Percentiles rank a stretch among this genome's conserved stretches.
phyloP scores from a whole-genome alignment of 2,888 invertebrate species.

The Diogma glabrata region DNA sequence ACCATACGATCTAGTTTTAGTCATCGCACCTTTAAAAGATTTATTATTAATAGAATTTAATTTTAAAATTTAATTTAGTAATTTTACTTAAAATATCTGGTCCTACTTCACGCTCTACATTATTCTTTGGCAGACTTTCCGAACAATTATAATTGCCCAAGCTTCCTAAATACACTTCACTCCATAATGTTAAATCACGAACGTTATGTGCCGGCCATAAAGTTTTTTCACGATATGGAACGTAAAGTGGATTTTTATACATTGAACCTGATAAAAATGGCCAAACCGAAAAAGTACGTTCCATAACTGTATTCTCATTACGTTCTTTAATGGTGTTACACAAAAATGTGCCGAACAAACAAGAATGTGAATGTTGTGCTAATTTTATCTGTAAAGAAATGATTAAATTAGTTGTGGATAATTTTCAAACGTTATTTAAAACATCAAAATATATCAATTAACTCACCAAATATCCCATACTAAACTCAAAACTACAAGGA shows the following conservation, averaged over 20 bases:
- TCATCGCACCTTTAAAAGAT: slow-evolving; percentile 44
- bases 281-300: slow-evolving; percentile 78
- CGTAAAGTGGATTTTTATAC: slow-evolving; percentile 80
- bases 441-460: background rate
- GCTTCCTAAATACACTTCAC: slow-evolving; percentile 66
- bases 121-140: slow-evolving; percentile 30
- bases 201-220: slow-evolving; percentile 79
- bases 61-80: background rate
- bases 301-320: slow-evolving; percentile 46
- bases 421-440: background rate
- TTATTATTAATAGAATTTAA: background rate
- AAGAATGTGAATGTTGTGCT: slow-evolving; percentile 90
- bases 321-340: slow-evolving; percentile 77
- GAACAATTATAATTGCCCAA: slow-evolving; percentile 37
- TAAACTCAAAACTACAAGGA: slow-evolving; percentile 92
- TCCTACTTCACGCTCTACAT: slow-evolving; percentile 20
- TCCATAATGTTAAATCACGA: slow-evolving; percentile 73
- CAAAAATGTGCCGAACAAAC: slow-evolving; percentile 93
- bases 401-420: background rate
- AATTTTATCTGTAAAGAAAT: slow-evolving; percentile 65
- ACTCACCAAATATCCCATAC: slow-evolving; percentile 76
- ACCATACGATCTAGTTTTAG: slow-evolving; percentile 77
- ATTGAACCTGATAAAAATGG: slow-evolving; percentile 64
- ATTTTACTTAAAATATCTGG: slow-evolving; percentile 26
- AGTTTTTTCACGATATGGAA: slow-evolving; percentile 43